These are phyloP conservation scores for Clarias fuscus DNA, from an alignment of 2,797 vertebrate species.

Conservation along the genomic window DNA sequence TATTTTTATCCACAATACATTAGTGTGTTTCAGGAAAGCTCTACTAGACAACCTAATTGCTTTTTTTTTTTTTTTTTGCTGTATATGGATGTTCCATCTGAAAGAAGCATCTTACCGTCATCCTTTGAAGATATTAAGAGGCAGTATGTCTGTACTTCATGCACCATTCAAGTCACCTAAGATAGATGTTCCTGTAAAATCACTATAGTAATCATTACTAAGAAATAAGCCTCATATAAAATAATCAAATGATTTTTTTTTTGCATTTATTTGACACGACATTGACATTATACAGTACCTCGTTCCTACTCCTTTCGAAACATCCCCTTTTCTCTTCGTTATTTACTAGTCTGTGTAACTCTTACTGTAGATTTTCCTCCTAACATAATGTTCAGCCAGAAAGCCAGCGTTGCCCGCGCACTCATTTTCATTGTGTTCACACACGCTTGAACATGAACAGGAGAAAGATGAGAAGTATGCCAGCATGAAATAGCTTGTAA, in stretches of 20 bases:
- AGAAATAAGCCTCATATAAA: not conserved
- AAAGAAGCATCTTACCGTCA: slow-evolving; percentile 26
- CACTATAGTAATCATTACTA: not conserved
- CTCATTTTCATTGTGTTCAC: slow-evolving; percentile 46
- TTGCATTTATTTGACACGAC: not conserved
- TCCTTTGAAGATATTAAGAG: not conserved
- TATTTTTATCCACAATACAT: slow-evolving; percentile 68
- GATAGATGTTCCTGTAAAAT: slow-evolving; percentile 7
- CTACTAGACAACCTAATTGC: slow-evolving; percentile 50
- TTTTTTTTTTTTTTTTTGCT: slow-evolving; percentile 42
- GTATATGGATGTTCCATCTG: slow-evolving; percentile 30
- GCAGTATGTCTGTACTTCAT: not conserved
- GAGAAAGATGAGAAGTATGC: slow-evolving; percentile 32
- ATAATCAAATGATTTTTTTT: not conserved
- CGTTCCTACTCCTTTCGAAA: not conserved
- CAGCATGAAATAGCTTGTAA: slow-evolving; percentile 48
- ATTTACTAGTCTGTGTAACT: not conserved
- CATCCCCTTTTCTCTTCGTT: not conserved
- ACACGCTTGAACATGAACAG: slow-evolving; percentile 43
- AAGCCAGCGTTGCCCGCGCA: slow-evolving; percentile 30
- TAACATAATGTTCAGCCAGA: slow-evolving; percentile 5
- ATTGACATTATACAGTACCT: not conserved
- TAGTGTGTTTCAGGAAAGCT: slow-evolving; percentile 54
- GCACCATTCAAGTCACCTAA: not conserved
- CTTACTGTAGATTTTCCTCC: not conserved